Evolutionary conservation across 35 echinoderm and acorn worm genomes (phyloP), one percentile per base, ranked within the genome.

Genomic region (Acanthaster planci): DNA sequence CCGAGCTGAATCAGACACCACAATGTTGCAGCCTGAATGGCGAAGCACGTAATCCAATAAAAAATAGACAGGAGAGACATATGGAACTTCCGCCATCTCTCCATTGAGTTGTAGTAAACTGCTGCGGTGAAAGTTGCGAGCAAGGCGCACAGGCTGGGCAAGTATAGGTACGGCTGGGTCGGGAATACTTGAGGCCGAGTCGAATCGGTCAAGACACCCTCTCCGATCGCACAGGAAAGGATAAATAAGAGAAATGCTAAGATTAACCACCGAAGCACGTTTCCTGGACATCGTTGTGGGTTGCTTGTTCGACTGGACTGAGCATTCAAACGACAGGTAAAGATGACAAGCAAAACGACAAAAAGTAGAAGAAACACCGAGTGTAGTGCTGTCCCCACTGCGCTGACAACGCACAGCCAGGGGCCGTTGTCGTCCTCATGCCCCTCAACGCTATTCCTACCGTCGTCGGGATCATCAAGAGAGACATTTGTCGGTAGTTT

Each of bases 71-170:
- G 15, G 14, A 72, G 64, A 72, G 64, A 26, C 64, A 72, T 72
- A 27, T 26, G 6, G 34, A 35, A n/a, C 14, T 10, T 72, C 29
- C 23, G 26, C 64, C 64, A 29, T 8, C 0, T 72, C 64, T 72
- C 64, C 64, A 72, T 31, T 31, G 64, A 23, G 29, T 72, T 72
- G 64, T 72, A 72, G 64, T 72, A 72, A 72, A 72, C 22, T 29
- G 64, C 30, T 31, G 64, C 29, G 30, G 34, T 29, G 14, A 72
- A 72, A 35, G 64, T 72, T 72, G 64, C 34, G 30, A 72, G 10
- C 1, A 72, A 0, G 34, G 64, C 64, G 30, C 64, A 14, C 1
- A 72, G 23, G 64, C 26, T 72, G 14, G 64, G 64, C 64, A 72
- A 72, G 64, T 72, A 72, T 9, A 72, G 64, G 23, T 26, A 72